Evolutionary conservation across 2,888 invertebrate genomes (phyloP).

Genomic region (Drosophila neutralis): DNA sequence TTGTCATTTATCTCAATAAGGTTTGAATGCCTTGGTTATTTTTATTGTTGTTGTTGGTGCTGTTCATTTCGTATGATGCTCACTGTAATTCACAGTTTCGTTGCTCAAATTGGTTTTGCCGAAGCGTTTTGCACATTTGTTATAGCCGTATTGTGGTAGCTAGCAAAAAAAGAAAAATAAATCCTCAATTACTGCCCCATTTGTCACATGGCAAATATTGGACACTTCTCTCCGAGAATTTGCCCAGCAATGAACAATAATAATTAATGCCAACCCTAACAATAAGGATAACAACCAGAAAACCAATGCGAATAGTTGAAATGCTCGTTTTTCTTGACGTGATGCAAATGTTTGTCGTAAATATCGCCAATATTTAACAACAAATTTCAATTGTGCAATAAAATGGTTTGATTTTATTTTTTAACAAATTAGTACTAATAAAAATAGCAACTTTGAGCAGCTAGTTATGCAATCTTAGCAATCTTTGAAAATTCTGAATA

Average conservation of each 20-base stretch:
- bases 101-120: slow-evolving; percentile 10
- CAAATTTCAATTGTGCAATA: not conserved
- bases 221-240: slow-evolving; percentile 5
- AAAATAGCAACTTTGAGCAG: not conserved
- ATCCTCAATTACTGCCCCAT: slow-evolving; percentile 19
- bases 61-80: slow-evolving; percentile 12
- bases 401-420: not conserved
- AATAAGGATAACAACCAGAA: slow-evolving; percentile 1
- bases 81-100: slow-evolving; percentile 33
- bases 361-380: not conserved
- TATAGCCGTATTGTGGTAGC: slow-evolving; percentile 4
- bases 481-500: not conserved
- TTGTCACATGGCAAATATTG: slow-evolving; percentile 30
- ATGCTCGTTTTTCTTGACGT: not conserved
- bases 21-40: slow-evolving; percentile 27
- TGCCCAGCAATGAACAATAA: slow-evolving; percentile 28
- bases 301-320: not conserved
- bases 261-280: slow-evolving; percentile 11
- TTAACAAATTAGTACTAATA: no score
- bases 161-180: not conserved
- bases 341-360: not conserved
- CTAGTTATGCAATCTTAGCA: not conserved
- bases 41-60: slow-evolving; percentile 21
- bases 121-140: slow-evolving; percentile 10
- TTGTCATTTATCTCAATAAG: slow-evolving; percentile 59